A percentile compares a stretch with the other conserved stretches of the same genome.
phyloP scores from a whole-genome alignment of 2,888 invertebrate species.

The Meiosimyza platycephala region DNA sequence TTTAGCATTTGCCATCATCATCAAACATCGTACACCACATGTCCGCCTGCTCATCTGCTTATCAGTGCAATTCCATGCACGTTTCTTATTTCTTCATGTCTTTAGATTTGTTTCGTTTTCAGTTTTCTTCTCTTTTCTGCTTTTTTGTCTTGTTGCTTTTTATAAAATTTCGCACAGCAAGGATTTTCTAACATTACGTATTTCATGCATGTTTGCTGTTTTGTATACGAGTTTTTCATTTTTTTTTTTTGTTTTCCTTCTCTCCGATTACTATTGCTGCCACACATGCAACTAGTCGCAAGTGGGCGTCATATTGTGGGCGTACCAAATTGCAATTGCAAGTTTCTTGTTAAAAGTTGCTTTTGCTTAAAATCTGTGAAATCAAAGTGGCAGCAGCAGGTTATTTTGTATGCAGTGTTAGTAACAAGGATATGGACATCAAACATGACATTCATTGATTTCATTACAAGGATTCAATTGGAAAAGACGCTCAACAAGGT shows the following conservation, averaged over 20 bases:
- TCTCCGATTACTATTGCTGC: background rate
- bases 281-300: constrained; percentile 17
- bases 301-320: constrained; percentile 14
- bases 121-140: background rate
- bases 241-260: background rate
- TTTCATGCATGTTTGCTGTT: constrained; percentile 31
- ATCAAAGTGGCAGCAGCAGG: constrained; percentile 1
- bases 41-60: background rate
- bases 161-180: constrained; percentile 1
- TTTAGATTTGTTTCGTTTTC: background rate
- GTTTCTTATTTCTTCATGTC: constrained; percentile 18
- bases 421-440: constrained; percentile 39
- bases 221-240: constrained; percentile 24
- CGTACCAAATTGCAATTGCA: constrained; percentile 18
- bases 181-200: constrained; percentile 29
- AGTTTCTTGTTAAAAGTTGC: constrained; percentile 21
- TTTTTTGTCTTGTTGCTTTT: background rate
- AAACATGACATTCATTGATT: constrained; percentile 55
- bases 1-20: no score
- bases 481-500: constrained; percentile 14
- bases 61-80: constrained; percentile 25
- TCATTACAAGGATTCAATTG: constrained; percentile 34
- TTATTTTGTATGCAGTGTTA: constrained; percentile 26
- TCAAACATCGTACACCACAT: background rate
- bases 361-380: background rate